Evolutionary conservation across 2,888 invertebrate species (phyloP).

Genomic region (Biston betularia): DNA sequence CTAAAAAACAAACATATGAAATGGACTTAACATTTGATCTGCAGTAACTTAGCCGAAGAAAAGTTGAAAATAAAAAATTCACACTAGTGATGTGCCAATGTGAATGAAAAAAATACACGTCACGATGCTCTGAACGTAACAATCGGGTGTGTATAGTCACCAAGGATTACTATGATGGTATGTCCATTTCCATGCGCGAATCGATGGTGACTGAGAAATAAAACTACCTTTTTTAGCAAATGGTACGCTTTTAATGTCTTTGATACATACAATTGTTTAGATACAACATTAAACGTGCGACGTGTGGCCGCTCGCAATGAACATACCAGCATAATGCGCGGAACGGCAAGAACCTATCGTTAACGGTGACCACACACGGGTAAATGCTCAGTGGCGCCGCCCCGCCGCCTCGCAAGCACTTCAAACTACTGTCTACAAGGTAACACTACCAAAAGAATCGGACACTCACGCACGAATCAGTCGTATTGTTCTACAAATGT

Average conservation of each 20-base stretch:
- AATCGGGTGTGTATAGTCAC: constrained; percentile 49
- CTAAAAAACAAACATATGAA: constrained; percentile 54
- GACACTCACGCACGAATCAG: constrained; percentile 8
- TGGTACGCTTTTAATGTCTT: constrained; percentile 78
- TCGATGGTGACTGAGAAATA: constrained; percentile 69
- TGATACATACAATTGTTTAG: constrained; percentile 67
- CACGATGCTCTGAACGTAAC: constrained; percentile 12
- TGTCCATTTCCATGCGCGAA: constrained; percentile 67
- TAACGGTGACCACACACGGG: constrained; percentile 31
- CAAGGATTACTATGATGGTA: constrained; percentile 72
- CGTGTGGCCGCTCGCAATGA: constrained; percentile 62
- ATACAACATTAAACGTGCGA: constrained; percentile 55
- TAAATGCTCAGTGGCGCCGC: constrained; percentile 38
- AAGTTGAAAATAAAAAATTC: constrained; percentile 19
- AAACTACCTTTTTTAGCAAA: constrained; percentile 75
- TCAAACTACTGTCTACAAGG: neutral
- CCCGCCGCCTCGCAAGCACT: constrained; percentile 28
- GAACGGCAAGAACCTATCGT: constrained; percentile 51
- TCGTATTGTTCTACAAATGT: constrained; percentile 3
- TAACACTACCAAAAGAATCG: neutral
- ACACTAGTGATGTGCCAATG: constrained; percentile 36
- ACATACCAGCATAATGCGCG: constrained; percentile 78
- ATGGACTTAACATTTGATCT: constrained; percentile 63
- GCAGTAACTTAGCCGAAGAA: constrained; percentile 54
- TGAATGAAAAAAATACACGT: constrained; percentile 32